Evolutionary conservation across 1,140 invertebrate genomes (phyloP).

Genomic region (Batillaria attramentaria): DNA sequence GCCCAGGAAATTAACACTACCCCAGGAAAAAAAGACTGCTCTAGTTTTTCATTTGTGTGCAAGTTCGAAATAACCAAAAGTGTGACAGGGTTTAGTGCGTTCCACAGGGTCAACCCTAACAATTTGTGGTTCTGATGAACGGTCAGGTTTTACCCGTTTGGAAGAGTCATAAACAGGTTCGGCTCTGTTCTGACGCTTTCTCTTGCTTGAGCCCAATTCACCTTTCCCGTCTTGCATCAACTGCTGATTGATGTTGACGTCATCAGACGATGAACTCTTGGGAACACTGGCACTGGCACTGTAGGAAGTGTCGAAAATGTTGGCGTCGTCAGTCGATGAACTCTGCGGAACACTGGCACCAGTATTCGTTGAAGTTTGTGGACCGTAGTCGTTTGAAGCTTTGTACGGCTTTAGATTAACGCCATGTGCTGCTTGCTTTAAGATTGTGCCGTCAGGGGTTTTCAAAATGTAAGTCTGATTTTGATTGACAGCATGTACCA

Average conservation of each 20-base stretch:
- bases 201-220: no score
- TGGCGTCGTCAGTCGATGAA: conserved; percentile 12
- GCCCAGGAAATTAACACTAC: no score
- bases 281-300: no score
- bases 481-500: conserved; percentile 15
- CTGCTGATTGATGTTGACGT: conserved; percentile 11
- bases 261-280: conserved; percentile 1
- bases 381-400: conserved; percentile 20
- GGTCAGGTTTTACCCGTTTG: no score
- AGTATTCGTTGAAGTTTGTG: conserved; percentile 24
- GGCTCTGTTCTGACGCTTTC: background rate
- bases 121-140: conserved; percentile 3
- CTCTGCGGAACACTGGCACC: conserved; percentile 15
- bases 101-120: background rate
- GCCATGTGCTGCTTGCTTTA: conserved; percentile 14
- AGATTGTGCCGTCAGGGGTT: conserved; percentile 22
- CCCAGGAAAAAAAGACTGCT: no score
- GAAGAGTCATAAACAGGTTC: no score
- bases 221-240: no score
- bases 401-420: conserved; percentile 16
- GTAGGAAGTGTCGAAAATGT: conserved; percentile 5
- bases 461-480: conserved; percentile 23
- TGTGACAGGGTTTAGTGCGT: no score
- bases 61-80: no score
- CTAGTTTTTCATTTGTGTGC: no score